Percentiles rank a stretch among this genome's conserved stretches.
Conservation (phyloP, 2,888 invertebrate genomes). For the Ypsolopha sequella region DNA sequence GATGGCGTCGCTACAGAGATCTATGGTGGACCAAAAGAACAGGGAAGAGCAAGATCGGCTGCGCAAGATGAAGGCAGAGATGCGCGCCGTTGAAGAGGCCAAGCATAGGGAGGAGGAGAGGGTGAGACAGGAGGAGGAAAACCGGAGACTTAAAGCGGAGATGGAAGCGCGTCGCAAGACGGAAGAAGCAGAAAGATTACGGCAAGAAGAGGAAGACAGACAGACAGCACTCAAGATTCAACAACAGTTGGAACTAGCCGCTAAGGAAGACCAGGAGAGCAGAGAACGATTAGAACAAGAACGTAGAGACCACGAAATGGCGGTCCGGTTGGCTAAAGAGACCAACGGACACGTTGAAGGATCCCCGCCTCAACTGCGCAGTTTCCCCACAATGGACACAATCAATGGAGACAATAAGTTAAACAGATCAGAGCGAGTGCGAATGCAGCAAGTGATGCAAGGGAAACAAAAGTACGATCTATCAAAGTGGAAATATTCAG, state of each 20-base stretch:
- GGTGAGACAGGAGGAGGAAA: slow-evolving; percentile 81
- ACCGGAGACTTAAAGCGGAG: slow-evolving; percentile 83
- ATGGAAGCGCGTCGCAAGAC: slow-evolving; percentile 88
- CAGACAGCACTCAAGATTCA: slow-evolving; percentile 75
- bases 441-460: slow-evolving; percentile 82
- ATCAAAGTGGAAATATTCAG: slow-evolving; percentile 98
- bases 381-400: slow-evolving; percentile 64
- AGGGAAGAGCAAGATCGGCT: slow-evolving; percentile 89
- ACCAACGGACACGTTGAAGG: slow-evolving; percentile 88
- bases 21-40: slow-evolving; percentile 71
- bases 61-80: slow-evolving; percentile 87
- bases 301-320: slow-evolving; percentile 93
- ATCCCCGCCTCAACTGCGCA: slow-evolving; percentile 79
- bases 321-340: slow-evolving; percentile 91
- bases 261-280: slow-evolving; percentile 76
- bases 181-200: slow-evolving; percentile 82
- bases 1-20: slow-evolving; percentile 76
- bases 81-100: slow-evolving; percentile 83
- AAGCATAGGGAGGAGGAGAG: slow-evolving; percentile 84
- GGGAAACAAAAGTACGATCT: slow-evolving; percentile 92
- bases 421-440: slow-evolving; percentile 83
- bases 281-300: slow-evolving; percentile 91
- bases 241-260: slow-evolving; percentile 77
- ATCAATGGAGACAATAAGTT: slow-evolving; percentile 68
- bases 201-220: slow-evolving; percentile 80